phyloP scores from a whole-genome alignment of 2,888 invertebrate genomes.

The Charanyca ferruginea region DNA sequence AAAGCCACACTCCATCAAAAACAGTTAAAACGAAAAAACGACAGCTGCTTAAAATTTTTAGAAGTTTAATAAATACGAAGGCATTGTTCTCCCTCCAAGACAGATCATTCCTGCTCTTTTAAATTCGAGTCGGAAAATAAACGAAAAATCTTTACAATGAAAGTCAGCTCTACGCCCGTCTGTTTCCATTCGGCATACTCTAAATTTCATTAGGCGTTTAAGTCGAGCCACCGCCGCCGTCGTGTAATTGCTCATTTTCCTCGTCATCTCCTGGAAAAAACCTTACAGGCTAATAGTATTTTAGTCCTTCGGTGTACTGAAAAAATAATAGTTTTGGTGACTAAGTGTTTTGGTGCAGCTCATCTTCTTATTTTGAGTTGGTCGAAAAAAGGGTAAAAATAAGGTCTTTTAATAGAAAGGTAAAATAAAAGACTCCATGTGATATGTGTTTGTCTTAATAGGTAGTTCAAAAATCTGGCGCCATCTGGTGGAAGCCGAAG shows the following conservation, averaged over 20 bases:
- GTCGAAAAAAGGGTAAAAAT: background rate
- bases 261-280: conserved; percentile 83
- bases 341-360: conserved; percentile 2
- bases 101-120: background rate
- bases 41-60: no score
- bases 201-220: conserved; percentile 90
- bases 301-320: conserved; percentile 51
- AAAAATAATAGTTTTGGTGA: conserved; percentile 43
- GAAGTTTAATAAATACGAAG: background rate
- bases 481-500: no score
- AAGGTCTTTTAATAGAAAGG: background rate
- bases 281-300: conserved; percentile 70
- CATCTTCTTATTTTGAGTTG: background rate
- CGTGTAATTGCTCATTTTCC: conserved; percentile 89
- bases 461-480: no score
- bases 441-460: no score
- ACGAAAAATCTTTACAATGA: conserved; percentile 20
- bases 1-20: no score
- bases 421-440: no score
- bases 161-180: conserved; percentile 70
- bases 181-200: conserved; percentile 84
- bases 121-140: background rate
- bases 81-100: background rate
- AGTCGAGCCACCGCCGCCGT: conserved; percentile 87
- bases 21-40: no score